Conservation (phyloP, 2,888 invertebrate species). For the Drosophila borealis region DNA sequence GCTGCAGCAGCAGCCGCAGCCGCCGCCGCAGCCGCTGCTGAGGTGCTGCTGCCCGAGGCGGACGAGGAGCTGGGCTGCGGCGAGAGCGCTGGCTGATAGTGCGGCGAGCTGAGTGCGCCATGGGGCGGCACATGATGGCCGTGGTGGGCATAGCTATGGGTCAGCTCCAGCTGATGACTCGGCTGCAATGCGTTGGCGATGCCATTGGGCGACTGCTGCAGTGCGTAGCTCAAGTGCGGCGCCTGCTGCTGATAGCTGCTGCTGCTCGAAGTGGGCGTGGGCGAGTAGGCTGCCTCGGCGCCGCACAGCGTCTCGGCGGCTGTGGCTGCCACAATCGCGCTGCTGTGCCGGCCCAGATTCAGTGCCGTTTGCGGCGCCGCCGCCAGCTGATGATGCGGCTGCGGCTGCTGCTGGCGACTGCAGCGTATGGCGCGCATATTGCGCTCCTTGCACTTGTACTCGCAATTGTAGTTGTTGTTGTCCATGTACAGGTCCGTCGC, state of each 20-base stretch:
- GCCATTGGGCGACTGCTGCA: slow-evolving; percentile 53
- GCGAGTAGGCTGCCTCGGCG: slow-evolving; percentile 79
- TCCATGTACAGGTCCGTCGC: slow-evolving; percentile 60
- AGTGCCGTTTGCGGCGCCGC: slow-evolving; percentile 72
- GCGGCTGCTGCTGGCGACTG: slow-evolving; percentile 70
- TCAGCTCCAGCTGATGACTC: slow-evolving; percentile 57
- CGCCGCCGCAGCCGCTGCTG: slow-evolving; percentile 64
- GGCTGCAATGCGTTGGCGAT: slow-evolving; percentile 22
- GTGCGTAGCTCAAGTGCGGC: slow-evolving; percentile 60
- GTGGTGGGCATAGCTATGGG: slow-evolving; percentile 54
- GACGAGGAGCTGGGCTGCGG: slow-evolving; percentile 48
- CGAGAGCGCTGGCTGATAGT: slow-evolving; percentile 58
- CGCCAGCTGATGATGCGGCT: slow-evolving; percentile 60
- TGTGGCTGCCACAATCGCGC: slow-evolving; percentile 53
- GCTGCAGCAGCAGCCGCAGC: slow-evolving; percentile 82
- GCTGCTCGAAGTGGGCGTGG: slow-evolving; percentile 62
- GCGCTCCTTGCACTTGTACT: slow-evolving; percentile 82
- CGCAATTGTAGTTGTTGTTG: slow-evolving; percentile 77
- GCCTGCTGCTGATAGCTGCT: slow-evolving; percentile 48
- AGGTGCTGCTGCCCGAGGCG: slow-evolving; percentile 40
- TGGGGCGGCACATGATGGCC: slow-evolving; percentile 29
- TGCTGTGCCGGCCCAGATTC: slow-evolving; percentile 75
- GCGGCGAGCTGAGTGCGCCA: slow-evolving; percentile 54
- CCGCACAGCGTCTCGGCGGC: slow-evolving; percentile 63
- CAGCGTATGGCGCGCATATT: slow-evolving; percentile 82